These are phyloP conservation scores for Eutrigla gurnardus DNA, from an alignment of 2,797 vertebrate species.

Conservation along the genomic window DNA sequence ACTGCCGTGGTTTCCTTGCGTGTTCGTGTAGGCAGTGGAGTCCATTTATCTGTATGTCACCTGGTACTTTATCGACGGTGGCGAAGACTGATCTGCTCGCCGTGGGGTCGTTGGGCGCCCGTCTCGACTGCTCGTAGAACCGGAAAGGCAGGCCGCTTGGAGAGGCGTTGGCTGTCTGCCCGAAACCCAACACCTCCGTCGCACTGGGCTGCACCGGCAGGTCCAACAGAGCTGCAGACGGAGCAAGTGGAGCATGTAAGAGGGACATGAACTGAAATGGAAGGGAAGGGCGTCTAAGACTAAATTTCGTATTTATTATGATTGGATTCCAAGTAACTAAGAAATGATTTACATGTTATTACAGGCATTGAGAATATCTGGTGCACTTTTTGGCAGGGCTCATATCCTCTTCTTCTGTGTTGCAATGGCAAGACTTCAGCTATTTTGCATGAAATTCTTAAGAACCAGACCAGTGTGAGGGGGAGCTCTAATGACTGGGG, in stretches of 20 bases:
- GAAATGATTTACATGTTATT: background rate
- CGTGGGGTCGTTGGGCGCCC: constrained; percentile 89
- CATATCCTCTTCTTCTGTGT: constrained; percentile 28
- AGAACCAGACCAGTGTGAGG: background rate
- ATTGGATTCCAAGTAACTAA: background rate
- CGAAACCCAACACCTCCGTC: constrained; percentile 92
- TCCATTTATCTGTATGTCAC: constrained; percentile 75
- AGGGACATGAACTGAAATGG: background rate
- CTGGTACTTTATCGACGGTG: constrained; percentile 98
- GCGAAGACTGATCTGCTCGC: constrained; percentile 92
- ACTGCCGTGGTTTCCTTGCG: background rate
- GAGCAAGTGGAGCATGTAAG: background rate
- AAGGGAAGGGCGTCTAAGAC: background rate
- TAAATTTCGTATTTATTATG: background rate
- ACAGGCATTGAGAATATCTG: background rate
- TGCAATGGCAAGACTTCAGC: constrained; percentile 1
- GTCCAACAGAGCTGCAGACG: constrained; percentile 66
- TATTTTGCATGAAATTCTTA: constrained; percentile 15
- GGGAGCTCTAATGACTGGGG: constrained; percentile 17
- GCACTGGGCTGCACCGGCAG: constrained; percentile 86
- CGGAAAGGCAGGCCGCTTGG: constrained; percentile 91
- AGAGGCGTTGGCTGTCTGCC: constrained; percentile 83
- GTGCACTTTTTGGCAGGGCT: background rate
- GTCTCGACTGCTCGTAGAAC: constrained; percentile 95
- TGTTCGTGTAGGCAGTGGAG: background rate